Evolutionary conservation across 2,888 invertebrate species (phyloP).

Genomic region (Phania funesta): DNA sequence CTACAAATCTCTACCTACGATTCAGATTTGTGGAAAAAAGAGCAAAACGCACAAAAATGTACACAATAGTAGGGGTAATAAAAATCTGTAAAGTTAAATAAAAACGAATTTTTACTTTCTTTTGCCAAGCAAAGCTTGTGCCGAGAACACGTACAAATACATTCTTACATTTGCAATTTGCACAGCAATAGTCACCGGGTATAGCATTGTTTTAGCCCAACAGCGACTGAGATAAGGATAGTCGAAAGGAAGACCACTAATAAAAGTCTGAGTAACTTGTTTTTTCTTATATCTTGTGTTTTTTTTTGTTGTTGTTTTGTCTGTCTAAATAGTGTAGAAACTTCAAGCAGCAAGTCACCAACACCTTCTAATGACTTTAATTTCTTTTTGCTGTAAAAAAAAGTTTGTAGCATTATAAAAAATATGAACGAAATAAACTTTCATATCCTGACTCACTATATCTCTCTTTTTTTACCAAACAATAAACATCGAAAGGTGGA

Average conservation of each 20-base stretch:
- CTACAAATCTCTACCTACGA: slow-evolving; percentile 47
- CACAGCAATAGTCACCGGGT: neutral
- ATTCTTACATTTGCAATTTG: neutral
- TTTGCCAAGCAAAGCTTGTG: slow-evolving; percentile 27
- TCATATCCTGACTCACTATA: slow-evolving; percentile 48
- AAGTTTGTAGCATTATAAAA: neutral
- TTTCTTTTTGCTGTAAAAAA: slow-evolving; percentile 20
- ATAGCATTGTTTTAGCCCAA: slow-evolving; percentile 32
- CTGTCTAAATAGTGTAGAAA: slow-evolving; percentile 22
- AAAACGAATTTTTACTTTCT: slow-evolving; percentile 61
- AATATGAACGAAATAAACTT: slow-evolving; percentile 49
- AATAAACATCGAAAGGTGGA: slow-evolving; percentile 49
- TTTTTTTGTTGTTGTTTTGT: neutral
- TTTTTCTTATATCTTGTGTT: neutral
- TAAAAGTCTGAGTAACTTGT: slow-evolving; percentile 47
- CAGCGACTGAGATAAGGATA: slow-evolving; percentile 32
- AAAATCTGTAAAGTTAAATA: slow-evolving; percentile 61
- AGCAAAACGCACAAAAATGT: neutral
- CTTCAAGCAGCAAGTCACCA: slow-evolving; percentile 49
- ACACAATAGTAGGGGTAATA: slow-evolving; percentile 46
- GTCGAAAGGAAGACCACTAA: slow-evolving; percentile 53
- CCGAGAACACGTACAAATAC: neutral
- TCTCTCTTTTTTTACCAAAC: slow-evolving; percentile 15
- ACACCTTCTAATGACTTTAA: slow-evolving; percentile 61
- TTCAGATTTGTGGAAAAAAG: slow-evolving; percentile 29